These are phyloP conservation scores for Budorcas taxicolor DNA, from an alignment of 2,113 vertebrate genomes.

Conservation along the genomic window DNA sequence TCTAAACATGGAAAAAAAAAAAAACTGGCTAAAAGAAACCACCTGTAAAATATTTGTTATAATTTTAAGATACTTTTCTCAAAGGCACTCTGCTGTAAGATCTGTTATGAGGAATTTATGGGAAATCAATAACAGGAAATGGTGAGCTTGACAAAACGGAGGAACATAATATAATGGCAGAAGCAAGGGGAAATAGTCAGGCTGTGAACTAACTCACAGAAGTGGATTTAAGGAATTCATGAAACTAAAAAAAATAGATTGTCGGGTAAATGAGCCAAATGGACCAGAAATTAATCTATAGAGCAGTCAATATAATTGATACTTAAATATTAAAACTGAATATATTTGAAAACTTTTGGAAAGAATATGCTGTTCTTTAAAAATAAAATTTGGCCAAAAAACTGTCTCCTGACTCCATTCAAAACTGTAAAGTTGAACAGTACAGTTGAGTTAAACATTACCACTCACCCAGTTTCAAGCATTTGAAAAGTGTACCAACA, in stretches of 20 bases:
- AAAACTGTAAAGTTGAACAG: not conserved
- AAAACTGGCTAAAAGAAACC: not conserved
- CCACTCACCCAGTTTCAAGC: not conserved
- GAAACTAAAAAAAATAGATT: not conserved
- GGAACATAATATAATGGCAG: not conserved
- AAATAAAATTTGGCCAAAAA: not conserved
- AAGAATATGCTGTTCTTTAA: not conserved
- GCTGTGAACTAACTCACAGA: not conserved
- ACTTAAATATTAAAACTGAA: not conserved
- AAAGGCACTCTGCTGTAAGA: not conserved
- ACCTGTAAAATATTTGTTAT: not conserved
- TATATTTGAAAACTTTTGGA: slow-evolving; percentile 17
- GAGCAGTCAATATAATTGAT: not conserved
- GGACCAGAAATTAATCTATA: not conserved
- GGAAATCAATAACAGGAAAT: slow-evolving; percentile 20
- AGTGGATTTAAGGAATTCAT: not conserved
- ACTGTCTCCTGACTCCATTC: not conserved
- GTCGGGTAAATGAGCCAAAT: not conserved
- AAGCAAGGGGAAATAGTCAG: not conserved
- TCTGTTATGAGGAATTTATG: not conserved
- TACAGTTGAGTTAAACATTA: not conserved
- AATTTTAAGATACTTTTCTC: slow-evolving; percentile 14
- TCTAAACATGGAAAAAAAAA: not conserved
- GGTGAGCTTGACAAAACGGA: not conserved
- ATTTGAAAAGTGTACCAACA: not conserved